phyloP scores from a whole-genome alignment of 2,113 vertebrate genomes.

The Pelusios castaneus region DNA sequence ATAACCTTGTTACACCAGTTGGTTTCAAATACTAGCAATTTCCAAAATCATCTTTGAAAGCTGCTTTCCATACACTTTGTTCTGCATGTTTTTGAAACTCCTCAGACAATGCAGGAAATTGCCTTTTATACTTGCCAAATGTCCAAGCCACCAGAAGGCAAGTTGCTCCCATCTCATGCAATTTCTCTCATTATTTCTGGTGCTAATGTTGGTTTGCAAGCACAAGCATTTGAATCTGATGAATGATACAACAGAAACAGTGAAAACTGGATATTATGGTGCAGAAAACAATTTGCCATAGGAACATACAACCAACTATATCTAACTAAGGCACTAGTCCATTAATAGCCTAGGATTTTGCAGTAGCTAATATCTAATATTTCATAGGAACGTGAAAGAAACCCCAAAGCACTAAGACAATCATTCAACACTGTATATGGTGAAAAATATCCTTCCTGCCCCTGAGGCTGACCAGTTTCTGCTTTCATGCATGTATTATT shows the following conservation, averaged over 20 bases:
- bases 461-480: not conserved
- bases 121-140: not conserved
- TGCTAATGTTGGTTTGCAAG: not conserved
- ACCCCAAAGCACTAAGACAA: not conserved
- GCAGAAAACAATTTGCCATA: not conserved
- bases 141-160: not conserved
- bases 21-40: constrained; percentile 65
- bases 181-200: constrained; percentile 16
- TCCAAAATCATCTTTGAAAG: constrained; percentile 48
- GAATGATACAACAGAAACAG: not conserved
- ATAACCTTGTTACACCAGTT: constrained; percentile 59
- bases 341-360: not conserved
- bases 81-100: constrained; percentile 56
- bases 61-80: constrained; percentile 19
- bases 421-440: not conserved
- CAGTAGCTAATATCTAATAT: not conserved
- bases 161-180: not conserved
- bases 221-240: constrained; percentile 2
- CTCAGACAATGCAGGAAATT: not conserved
- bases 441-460: not conserved
- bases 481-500: not conserved
- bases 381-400: not conserved
- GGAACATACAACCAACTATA: not conserved
- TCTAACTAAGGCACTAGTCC: not conserved
- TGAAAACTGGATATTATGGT: not conserved